Evolutionary conservation across 2,797 vertebrate species (phyloP).

Genomic region (Danio albolineatus): DNA sequence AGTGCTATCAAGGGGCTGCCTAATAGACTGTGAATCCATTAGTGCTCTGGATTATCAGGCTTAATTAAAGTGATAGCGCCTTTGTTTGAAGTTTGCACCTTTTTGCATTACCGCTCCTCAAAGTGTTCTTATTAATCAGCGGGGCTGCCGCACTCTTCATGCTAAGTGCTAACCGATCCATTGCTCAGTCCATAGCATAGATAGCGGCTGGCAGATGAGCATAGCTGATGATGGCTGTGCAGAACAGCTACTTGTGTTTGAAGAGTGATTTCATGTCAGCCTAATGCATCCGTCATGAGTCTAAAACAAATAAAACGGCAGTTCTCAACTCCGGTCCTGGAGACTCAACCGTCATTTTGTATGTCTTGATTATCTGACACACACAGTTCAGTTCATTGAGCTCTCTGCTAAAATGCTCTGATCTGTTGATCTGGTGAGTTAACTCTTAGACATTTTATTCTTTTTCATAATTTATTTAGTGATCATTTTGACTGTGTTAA

Average conservation of each 20-base stretch:
- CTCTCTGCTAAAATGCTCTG: no score
- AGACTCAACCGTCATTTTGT: no score
- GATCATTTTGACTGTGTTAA: no score
- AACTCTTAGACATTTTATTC: no score
- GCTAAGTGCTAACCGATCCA: conserved; percentile 59
- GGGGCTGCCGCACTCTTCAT: conserved; percentile 54
- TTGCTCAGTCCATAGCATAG: conserved; percentile 52
- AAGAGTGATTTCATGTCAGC: conserved; percentile 32
- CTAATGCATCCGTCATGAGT: conserved; percentile 29
- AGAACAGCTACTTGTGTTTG: conserved; percentile 9
- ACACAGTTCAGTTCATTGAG: no score
- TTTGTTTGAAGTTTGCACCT: conserved; percentile 68
- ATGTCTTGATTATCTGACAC: no score
- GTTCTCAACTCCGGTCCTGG: no score
- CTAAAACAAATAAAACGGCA: conserved; percentile 23
- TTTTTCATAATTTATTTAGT: no score
- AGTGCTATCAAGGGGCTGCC: conserved; percentile 60
- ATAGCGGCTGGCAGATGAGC: conserved; percentile 42
- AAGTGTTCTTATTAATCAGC: conserved; percentile 66
- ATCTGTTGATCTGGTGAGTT: no score
- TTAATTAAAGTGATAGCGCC: conserved; percentile 66
- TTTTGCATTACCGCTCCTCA: conserved; percentile 67
- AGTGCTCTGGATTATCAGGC: conserved; percentile 64
- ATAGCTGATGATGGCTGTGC: conserved; percentile 27
- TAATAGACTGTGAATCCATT: conserved; percentile 68